Evolutionary conservation across 2,113 vertebrate species (phyloP), one percentile per base, ranked within the genome.

Genomic region (Urocynchramus pylzowi): DNA sequence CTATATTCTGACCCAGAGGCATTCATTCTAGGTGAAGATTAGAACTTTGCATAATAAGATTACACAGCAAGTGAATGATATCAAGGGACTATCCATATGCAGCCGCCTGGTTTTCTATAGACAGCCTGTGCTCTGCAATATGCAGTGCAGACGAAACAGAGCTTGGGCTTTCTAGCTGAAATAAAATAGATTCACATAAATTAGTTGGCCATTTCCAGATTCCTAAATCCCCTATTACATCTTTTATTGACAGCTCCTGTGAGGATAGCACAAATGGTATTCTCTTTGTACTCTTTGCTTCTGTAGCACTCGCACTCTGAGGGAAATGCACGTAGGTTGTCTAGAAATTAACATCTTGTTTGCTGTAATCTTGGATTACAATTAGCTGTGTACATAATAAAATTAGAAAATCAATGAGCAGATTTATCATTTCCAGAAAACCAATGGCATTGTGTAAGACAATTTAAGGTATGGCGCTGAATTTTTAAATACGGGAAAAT

Each of bases 31-130:
- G 99, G 98, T 99, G 98, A 98, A 99, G 99, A 99, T 99, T 99
- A 99, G 98, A 99, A 99, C 98, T 99, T 99, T 99, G 99, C 99
- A 99, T 99, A 99, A 99, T 99, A 99, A 99, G 99, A 99, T 99
- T 99, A 99, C 99, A 99, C 99, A 99, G 99, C 99, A 99, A 99
- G 98, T 99, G 99, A 99, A 99, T 99, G 99, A 99, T 99, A 99
- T 99, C 99, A 99, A 99, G 99, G 99, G 98, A 99, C 98, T 98
- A 99, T 98, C 99, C 99, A 99, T 99, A 99, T 99, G 99, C 99
- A 99, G 98, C 98, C 98, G 98, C 98, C 98, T 99, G 98, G 98
- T 99, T 99, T 99, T 99, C 98, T 98, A 98, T 98, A 98, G 98
- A 97, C 97, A 98, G 98, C 97, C 96, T 98, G 97, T 97, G 97